phyloP scores from a whole-genome alignment of 2,797 vertebrate species.

The Eutrigla gurnardus region DNA sequence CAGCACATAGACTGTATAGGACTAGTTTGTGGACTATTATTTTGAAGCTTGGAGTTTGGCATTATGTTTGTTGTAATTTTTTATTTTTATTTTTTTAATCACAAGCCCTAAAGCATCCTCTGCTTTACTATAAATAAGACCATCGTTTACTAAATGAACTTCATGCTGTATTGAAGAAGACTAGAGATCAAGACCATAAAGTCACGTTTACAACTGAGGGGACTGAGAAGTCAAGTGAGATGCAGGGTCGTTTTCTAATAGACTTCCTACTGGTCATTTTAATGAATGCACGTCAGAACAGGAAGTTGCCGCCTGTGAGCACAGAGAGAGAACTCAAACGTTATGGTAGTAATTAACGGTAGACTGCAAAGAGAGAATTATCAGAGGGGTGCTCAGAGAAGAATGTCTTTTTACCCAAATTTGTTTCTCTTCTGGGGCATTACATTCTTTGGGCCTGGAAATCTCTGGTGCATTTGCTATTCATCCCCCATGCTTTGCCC shows the following conservation, averaged over 20 bases:
- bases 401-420: constrained; percentile 9
- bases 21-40: not conserved
- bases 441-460: constrained; percentile 19
- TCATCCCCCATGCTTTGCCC: constrained; percentile 45
- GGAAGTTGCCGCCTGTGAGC: not conserved
- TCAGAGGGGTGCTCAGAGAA: constrained; percentile 1
- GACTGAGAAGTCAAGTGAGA: not conserved
- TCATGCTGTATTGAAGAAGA: not conserved
- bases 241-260: not conserved
- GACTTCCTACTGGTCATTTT: not conserved
- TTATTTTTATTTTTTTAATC: too few species aligned
- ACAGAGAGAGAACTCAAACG: constrained; percentile 18
- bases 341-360: constrained; percentile 46
- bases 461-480: constrained; percentile 38
- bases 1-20: not conserved
- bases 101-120: too few species aligned
- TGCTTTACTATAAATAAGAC: too few species aligned
- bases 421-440: constrained; percentile 13
- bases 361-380: constrained; percentile 17
- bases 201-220: not conserved
- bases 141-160: too few species aligned
- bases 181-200: not conserved
- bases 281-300: not conserved
- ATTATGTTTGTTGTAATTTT: not conserved
- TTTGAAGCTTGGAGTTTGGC: not conserved